Percentiles rank a stretch among this genome's conserved stretches.
phyloP scores from a whole-genome alignment of 2,113 vertebrate genomes.

The Urocynchramus pylzowi region DNA sequence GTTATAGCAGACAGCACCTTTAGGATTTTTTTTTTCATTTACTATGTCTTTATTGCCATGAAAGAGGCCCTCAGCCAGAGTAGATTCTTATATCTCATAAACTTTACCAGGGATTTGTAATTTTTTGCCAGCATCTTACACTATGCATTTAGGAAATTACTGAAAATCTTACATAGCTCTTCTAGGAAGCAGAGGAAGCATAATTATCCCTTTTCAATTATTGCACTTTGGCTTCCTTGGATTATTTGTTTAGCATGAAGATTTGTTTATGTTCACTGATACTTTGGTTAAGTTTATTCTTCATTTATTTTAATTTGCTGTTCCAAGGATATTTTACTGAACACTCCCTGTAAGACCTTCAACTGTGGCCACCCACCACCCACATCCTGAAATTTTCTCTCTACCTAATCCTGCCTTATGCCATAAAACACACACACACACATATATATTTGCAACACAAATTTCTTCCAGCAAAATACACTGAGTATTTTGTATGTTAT shows the following conservation, averaged over 20 bases:
- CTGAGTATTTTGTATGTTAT: neutral
- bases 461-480: neutral
- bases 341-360: constrained; percentile 4
- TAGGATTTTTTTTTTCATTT: neutral
- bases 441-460: neutral
- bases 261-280: neutral
- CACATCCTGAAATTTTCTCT: constrained; percentile 7
- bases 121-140: neutral
- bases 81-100: neutral
- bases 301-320: constrained; percentile 11
- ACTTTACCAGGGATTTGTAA: neutral
- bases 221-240: neutral
- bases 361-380: constrained; percentile 10
- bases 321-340: constrained; percentile 33
- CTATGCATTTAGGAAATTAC: neutral
- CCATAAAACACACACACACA: neutral
- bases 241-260: neutral
- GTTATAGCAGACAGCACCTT: neutral
- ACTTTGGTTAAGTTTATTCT: neutral
- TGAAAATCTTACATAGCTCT: neutral
- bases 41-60: neutral
- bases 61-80: neutral
- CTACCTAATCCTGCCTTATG: neutral
- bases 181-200: neutral
- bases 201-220: neutral